Evolutionary conservation across 2,888 invertebrate genomes (phyloP).

Genomic region (Drosophila dives): DNA sequence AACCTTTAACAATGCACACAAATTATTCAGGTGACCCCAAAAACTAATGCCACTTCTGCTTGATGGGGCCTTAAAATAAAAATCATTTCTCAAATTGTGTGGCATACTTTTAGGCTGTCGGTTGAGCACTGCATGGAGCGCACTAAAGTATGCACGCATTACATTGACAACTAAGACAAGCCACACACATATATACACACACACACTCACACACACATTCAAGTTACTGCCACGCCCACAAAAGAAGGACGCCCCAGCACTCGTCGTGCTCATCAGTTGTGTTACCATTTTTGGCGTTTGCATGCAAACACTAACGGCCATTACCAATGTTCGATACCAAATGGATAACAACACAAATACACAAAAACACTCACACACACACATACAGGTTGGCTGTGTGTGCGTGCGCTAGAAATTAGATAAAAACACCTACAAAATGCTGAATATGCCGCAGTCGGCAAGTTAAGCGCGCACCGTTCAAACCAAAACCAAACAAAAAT

Average conservation of each 20-base stretch:
- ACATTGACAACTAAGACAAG: conserved; percentile 15
- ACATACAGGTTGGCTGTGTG: conserved; percentile 32
- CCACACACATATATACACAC: conserved; percentile 1
- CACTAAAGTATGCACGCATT: conserved; percentile 45
- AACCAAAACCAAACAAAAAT: conserved; percentile 45
- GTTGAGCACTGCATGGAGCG: conserved; percentile 25
- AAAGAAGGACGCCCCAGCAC: conserved; percentile 1
- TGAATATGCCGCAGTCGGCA: conserved; percentile 81
- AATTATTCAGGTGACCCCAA: conserved; percentile 30
- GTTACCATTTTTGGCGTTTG: conserved; percentile 72
- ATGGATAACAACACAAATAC: conserved; percentile 62
- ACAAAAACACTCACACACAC: conserved; percentile 30
- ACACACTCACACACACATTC: neutral
- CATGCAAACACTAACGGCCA: conserved; percentile 73
- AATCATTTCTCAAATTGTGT: conserved; percentile 23
- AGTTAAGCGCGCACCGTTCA: conserved; percentile 76
- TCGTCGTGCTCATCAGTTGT: conserved; percentile 47
- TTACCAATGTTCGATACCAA: conserved; percentile 76
- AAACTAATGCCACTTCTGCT: conserved; percentile 3
- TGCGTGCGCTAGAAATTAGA: conserved; percentile 78
- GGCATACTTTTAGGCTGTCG: conserved; percentile 49
- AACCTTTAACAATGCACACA: conserved; percentile 19
- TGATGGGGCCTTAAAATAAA: conserved; percentile 23
- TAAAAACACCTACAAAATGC: conserved; percentile 80
- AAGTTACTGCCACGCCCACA: conserved; percentile 22